Evolutionary conservation across 1,140 invertebrate genomes (phyloP).

Genomic region (Alviniconcha marisindica): DNA sequence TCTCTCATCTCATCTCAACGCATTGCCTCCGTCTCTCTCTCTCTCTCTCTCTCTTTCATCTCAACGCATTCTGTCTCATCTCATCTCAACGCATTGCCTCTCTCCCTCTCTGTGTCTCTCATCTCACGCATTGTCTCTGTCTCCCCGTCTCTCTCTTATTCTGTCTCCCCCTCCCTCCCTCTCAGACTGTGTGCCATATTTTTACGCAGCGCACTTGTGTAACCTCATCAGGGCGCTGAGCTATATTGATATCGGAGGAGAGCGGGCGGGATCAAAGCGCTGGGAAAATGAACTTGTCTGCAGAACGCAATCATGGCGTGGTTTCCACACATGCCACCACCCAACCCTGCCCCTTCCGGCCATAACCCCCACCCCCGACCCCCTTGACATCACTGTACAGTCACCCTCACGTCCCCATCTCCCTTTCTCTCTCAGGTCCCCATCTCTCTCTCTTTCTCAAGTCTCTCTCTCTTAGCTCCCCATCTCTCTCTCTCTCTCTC

Average conservation of each 20-base stretch:
- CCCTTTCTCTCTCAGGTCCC: not conserved
- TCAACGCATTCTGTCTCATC: not conserved
- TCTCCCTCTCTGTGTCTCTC: conserved; percentile 2
- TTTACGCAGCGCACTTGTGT: no score
- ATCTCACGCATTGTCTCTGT: not conserved
- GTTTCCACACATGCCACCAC: not conserved
- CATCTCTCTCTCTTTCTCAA: not conserved
- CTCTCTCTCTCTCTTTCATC: not conserved
- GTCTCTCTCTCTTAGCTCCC: not conserved
- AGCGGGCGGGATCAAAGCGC: no score
- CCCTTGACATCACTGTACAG: no score
- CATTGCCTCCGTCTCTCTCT: not conserved
- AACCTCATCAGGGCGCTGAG: no score
- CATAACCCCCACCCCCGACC: no score
- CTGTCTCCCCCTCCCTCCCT: not conserved
- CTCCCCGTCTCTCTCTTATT: not conserved
- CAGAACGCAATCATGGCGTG: no score
- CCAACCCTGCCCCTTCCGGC: no score
- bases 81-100: not conserved
- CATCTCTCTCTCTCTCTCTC: conserved; percentile 21
- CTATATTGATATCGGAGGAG: no score
- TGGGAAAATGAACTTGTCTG: no score
- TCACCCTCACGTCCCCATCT: no score
- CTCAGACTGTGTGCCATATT: no score
- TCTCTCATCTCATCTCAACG: not conserved